Evolutionary conservation across 1,140 invertebrate species (phyloP).

Genomic region (Schlechtendalia chinensis): DNA sequence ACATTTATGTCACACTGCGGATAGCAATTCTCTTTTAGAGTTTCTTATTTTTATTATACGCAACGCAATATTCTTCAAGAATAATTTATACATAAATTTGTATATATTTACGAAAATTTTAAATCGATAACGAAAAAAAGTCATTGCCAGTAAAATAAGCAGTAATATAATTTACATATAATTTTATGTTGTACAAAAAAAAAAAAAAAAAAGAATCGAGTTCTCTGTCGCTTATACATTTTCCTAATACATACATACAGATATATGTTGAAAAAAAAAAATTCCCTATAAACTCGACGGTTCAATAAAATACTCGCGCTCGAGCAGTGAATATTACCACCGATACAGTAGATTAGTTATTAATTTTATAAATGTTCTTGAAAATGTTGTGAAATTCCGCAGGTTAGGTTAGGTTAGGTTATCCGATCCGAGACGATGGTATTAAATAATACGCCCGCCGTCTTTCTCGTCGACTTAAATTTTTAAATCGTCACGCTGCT

Average conservation of each 20-base stretch:
- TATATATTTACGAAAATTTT: background rate
- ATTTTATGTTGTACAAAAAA: background rate
- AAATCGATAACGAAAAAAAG: conserved; percentile 12
- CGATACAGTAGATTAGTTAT: background rate
- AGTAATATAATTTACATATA: background rate
- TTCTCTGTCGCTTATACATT: too few relatives aligned
- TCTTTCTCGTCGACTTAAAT: conserved; percentile 8
- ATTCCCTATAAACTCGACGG: too few relatives aligned
- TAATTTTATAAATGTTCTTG: background rate
- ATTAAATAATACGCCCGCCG: background rate
- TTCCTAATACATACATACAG: background rate
- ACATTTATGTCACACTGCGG: conserved; percentile 47
- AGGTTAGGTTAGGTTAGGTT: too few relatives aligned
- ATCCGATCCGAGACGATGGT: background rate
- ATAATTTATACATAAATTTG: conserved; percentile 22
- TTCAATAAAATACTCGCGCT: too few relatives aligned
- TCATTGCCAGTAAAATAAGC: background rate
- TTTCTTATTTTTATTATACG: conserved; percentile 37
- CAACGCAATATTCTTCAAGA: conserved; percentile 12
- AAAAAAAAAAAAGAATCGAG: background rate
- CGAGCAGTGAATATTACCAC: background rate
- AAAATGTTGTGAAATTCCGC: background rate
- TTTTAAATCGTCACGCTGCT: background rate
- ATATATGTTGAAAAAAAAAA: too few relatives aligned
- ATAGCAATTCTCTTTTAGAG: conserved; percentile 46